Base-by-base conservation (phyloP, 30 jellyfish, hydroid and myxozoan genomes). In the Aurelia coerulea region DNA sequence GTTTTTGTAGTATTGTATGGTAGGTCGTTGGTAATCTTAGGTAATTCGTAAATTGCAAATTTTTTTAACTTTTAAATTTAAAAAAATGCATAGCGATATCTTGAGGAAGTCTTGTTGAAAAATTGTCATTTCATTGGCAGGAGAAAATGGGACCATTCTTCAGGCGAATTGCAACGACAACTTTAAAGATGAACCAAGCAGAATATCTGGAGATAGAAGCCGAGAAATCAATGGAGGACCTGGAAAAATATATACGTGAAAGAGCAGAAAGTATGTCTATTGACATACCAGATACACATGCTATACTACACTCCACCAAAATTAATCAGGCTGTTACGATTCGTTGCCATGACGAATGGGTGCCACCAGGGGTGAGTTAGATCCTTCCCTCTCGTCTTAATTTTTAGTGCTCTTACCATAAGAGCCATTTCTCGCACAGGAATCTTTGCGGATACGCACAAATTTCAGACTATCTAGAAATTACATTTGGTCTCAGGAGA, bases 291-390 rank as follows among this genome's bases (percentile, higher is more conserved):
- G 82, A 85, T n/a, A 34, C 60, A 11, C 64, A 71, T 4, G 59
- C 41, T 14, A 59, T 85, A 49, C 73, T 70, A 15, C 75, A 85
- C 41, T 64, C 89, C 46, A 74, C 81, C 6, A 32, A 64, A 29
- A 72, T 19, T 9, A 88, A 85, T 29, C 79, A 85, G n/a, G 56
- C 64, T 0, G 35, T 85, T 82, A 53, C 89, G 5, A 32, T 10
- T 19, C 37, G 52, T 18, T 74, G 83, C 29, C 73, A 52, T 12
- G 13, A 42, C 1, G 84, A 74, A 64, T 85, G 94, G 94, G 52
- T 19, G 32, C 94, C 94, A 62, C 79, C 89, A 32, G 76, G 13
- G 83, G 94, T 85, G 66, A 65, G 46, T 29, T 5, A n/a, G 1
- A 23, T 17, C 32, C 8, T 17, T 10, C 18, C 41, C 23, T 9